Evolutionary conservation across 2,797 vertebrate species (phyloP).

Genomic region (Cetoscarus ocellatus): DNA sequence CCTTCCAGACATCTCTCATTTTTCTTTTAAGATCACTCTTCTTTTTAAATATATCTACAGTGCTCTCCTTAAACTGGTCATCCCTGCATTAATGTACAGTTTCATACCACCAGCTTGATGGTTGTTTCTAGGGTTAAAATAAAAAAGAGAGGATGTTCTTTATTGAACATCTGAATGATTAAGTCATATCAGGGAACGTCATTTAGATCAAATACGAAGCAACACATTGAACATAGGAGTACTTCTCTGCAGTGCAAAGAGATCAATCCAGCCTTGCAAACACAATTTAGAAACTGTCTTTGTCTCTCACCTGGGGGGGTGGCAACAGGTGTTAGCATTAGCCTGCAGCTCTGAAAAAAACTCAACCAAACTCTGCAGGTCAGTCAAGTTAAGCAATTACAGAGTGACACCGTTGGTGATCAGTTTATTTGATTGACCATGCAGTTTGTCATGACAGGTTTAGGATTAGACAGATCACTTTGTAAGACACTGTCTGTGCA

Average conservation of each 20-base stretch:
- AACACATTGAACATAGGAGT: conserved; percentile 26
- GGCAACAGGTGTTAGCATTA: conserved; percentile 50
- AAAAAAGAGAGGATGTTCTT: neutral
- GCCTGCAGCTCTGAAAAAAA: conserved; percentile 40
- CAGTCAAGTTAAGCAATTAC: conserved; percentile 56
- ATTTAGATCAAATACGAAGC: conserved; percentile 31
- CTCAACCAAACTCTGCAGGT: conserved; percentile 42
- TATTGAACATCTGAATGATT: conserved; percentile 27
- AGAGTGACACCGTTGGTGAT: conserved; percentile 55
- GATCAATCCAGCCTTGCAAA: conserved; percentile 48
- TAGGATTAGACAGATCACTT: conserved; percentile 35
- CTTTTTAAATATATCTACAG: neutral
- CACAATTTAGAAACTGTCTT: conserved; percentile 35
- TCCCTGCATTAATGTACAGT: conserved; percentile 26
- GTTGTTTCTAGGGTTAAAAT: conserved; percentile 14
- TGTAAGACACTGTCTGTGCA: conserved; percentile 45
- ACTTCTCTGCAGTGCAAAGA: conserved; percentile 25
- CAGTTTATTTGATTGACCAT: conserved; percentile 60
- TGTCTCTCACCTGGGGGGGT: conserved; percentile 38
- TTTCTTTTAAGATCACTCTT: conserved; percentile 14
- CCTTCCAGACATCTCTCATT: conserved; percentile 29
- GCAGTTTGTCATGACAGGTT: conserved; percentile 53
- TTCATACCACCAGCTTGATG: conserved; percentile 1
- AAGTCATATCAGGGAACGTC: conserved; percentile 39
- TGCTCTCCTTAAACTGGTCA: conserved; percentile 11